Evolutionary conservation across 2,888 invertebrate species (phyloP).

Genomic region (Pheosia gnoma): DNA sequence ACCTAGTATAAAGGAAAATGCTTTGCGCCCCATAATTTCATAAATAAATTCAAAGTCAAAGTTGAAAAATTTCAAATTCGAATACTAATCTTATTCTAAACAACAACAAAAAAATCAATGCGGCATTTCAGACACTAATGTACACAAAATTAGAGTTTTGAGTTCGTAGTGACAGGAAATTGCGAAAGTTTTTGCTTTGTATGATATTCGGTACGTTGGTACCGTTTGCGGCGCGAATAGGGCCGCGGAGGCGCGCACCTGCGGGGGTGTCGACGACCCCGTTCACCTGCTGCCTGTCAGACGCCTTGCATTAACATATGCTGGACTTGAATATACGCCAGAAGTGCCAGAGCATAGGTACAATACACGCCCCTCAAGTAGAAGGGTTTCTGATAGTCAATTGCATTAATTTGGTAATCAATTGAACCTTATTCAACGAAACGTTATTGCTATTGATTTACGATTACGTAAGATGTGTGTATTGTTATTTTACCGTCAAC

Average conservation of each 20-base stretch:
- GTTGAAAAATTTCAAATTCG: neutral
- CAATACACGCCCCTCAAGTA: neutral
- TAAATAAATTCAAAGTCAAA: neutral
- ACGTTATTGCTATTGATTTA: neutral
- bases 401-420: too few relatives aligned
- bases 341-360: slow-evolving; percentile 10
- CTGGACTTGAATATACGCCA: slow-evolving; percentile 42
- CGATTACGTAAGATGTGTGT: neutral
- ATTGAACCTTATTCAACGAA: too few relatives aligned
- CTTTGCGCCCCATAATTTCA: neutral
- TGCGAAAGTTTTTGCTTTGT: slow-evolving; percentile 48
- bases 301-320: slow-evolving; percentile 62
- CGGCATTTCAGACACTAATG: neutral
- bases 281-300: slow-evolving; percentile 70
- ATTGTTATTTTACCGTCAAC: neutral
- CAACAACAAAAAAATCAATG: neutral
- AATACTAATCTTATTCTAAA: too few relatives aligned
- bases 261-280: slow-evolving; percentile 72
- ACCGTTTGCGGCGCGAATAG: slow-evolving; percentile 39
- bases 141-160: slow-evolving; percentile 6
- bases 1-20: slow-evolving; percentile 10
- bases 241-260: slow-evolving; percentile 52
- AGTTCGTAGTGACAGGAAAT: slow-evolving; percentile 48
- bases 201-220: slow-evolving; percentile 22
- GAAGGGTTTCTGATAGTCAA: neutral